Evolutionary conservation across 2,888 invertebrate genomes (phyloP).

Genomic region (Pyralis farinalis): DNA sequence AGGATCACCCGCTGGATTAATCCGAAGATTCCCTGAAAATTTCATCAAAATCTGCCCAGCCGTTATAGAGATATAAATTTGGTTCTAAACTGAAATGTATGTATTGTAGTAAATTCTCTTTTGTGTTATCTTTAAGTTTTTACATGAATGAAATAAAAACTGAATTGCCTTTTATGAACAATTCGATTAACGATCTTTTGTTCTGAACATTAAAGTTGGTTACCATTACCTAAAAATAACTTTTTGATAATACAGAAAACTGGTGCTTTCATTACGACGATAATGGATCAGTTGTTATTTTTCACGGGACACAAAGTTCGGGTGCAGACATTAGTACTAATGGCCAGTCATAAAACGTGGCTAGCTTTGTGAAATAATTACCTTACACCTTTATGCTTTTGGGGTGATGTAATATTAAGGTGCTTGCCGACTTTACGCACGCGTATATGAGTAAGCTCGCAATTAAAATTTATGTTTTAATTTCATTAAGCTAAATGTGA

Average conservation of each 20-base stretch:
- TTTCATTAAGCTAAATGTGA: conserved; percentile 13
- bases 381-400: conserved; percentile 38
- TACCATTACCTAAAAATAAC: conserved; percentile 30
- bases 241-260: conserved; percentile 29
- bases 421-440: conserved; percentile 6
- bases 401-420: conserved; percentile 20
- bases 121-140: too few species aligned
- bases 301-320: conserved; percentile 48
- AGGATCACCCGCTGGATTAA: too few species aligned
- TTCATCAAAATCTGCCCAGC: too few species aligned
- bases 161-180: too few species aligned
- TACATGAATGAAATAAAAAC: too few species aligned
- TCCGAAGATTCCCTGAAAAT: too few species aligned
- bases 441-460: conserved; percentile 9
- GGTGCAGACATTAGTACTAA: conserved; percentile 55
- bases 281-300: conserved; percentile 56
- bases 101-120: too few species aligned
- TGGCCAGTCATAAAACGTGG: conserved; percentile 39
- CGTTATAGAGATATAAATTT: too few species aligned
- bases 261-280: conserved; percentile 33
- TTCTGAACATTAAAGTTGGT: background rate
- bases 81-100: too few species aligned
- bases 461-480: conserved; percentile 21
- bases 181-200: background rate
- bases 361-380: conserved; percentile 49